Base-by-base conservation (phyloP, 2,113 vertebrate species). In the Corythornis madagascariensis region DNA sequence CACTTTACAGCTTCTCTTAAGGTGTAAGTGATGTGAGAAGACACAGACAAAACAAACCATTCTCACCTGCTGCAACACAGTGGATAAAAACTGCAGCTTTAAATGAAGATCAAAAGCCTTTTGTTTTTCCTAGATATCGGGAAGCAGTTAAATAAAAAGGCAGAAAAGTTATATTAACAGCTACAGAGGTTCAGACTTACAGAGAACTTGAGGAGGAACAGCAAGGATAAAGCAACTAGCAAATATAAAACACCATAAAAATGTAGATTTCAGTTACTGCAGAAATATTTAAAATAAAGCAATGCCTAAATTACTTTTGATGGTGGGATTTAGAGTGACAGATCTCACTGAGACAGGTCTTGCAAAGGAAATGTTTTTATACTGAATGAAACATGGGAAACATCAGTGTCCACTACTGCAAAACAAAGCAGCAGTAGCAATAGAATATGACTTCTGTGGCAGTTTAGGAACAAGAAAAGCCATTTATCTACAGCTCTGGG, bases 21-120 rank as follows among this genome's bases (percentile, higher is more conserved):
- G 29, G 8, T 1, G 5, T 74, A 87, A 55, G 71, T 81, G 90
- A 92, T 94, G 79, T 38, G 73, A 86, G 69, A 91, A 78, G 63
- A 86, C 78, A 71, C n/a, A 90, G 69, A 94, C 33, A 79, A 92
- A 90, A 91, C 25, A 83, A 65, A 93, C 43, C 38, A 65, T 82
- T 97, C 98, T 98, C 98, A 98, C 98, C 98, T 98, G 98, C 92
- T 98, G 97, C 91, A 98, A 96, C 81, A 97, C 95, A 96, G 98
- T 97, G 88, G 98, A 97, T 95, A 98, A 97, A 96, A 98, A 97
- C 96, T 98, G 97, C 88, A 98, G 97, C 96, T 97, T 98, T 97
- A 98, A 97, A 93, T 97, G 98, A 86, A 98, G 97, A 94, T 98
- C 97, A 97, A 95, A 96, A 90, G 97, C 97, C 94, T 95, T 97